Conservation (phyloP, 1,140 invertebrate species). For the Ceratosolen fusciceps region DNA sequence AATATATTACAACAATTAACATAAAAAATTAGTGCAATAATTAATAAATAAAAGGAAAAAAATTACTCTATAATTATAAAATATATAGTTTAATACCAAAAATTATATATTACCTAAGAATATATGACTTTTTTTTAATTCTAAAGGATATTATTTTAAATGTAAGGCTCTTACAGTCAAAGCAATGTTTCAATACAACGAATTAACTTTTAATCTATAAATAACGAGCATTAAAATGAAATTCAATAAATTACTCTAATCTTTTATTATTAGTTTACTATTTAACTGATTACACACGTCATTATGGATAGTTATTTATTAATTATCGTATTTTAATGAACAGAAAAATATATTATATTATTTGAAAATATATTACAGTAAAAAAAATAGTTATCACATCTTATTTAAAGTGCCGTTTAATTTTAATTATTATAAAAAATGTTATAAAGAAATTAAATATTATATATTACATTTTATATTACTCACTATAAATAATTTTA, state of each 20-base stretch:
- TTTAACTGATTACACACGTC: background rate
- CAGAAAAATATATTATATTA: no score
- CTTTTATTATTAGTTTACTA: background rate
- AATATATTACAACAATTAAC: slow-evolving; percentile 41
- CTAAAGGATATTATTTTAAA: slow-evolving; percentile 63
- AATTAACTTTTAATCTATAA: slow-evolving; percentile 60
- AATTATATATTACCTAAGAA: slow-evolving; percentile 27
- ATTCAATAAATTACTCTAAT: no score
- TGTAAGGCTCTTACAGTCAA: slow-evolving; percentile 65
- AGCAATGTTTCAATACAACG: slow-evolving; percentile 73
- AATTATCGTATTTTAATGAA: background rate
- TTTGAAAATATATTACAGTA: background rate
- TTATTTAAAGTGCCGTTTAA: no score
- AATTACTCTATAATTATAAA: slow-evolving; percentile 54
- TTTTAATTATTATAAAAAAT: no score
- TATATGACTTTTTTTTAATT: slow-evolving; percentile 54
- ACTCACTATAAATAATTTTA: background rate
- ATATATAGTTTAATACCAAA: slow-evolving; percentile 46
- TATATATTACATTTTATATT: background rate
- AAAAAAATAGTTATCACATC: background rate
- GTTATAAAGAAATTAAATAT: no score
- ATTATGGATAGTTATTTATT: background rate
- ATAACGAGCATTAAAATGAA: slow-evolving; percentile 20
- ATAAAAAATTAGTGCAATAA: slow-evolving; percentile 41
- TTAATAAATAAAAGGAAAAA: slow-evolving; percentile 31